Conservation (phyloP, 2,797 vertebrate genomes). For the Poeciliopsis infans region DNA sequence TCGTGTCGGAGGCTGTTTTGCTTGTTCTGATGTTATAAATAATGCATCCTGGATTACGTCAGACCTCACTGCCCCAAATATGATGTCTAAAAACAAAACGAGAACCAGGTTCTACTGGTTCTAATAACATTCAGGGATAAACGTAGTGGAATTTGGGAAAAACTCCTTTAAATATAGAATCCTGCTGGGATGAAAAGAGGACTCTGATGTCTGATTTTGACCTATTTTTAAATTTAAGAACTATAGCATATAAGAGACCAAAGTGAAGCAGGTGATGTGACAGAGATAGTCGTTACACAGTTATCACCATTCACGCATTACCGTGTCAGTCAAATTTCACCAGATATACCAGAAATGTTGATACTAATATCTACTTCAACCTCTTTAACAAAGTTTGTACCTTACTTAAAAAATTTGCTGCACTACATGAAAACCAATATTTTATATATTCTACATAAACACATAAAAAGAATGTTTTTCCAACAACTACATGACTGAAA, state of each 20-base stretch:
- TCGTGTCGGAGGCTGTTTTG: constrained; percentile 61
- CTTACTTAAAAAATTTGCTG: not conserved
- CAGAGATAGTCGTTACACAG: not conserved
- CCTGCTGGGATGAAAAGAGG: not conserved
- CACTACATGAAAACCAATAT: not conserved
- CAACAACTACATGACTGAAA: not conserved
- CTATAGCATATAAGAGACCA: not conserved
- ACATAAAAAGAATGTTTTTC: not conserved
- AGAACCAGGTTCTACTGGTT: constrained; percentile 17
- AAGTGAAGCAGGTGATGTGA: not conserved
- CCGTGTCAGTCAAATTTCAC: not conserved
- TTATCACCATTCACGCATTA: not conserved
- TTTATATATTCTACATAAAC: not conserved
- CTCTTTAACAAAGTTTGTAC: not conserved
- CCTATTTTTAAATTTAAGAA: constrained; percentile 22
- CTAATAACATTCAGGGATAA: constrained; percentile 29
- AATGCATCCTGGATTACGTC: constrained; percentile 78
- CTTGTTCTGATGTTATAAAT: constrained; percentile 73
- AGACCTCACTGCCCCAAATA: constrained; percentile 74
- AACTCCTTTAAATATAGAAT: constrained; percentile 16
- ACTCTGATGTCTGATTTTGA: not conserved
- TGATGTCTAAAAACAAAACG: constrained; percentile 35
- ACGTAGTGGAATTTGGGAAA: constrained; percentile 29
- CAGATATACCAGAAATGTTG: not conserved
- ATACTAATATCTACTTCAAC: not conserved